Evolutionary conservation across 30 jellyfish, hydroid and myxozoan species (phyloP).

Genomic region (Hydractinia symbiolongicarpus): DNA sequence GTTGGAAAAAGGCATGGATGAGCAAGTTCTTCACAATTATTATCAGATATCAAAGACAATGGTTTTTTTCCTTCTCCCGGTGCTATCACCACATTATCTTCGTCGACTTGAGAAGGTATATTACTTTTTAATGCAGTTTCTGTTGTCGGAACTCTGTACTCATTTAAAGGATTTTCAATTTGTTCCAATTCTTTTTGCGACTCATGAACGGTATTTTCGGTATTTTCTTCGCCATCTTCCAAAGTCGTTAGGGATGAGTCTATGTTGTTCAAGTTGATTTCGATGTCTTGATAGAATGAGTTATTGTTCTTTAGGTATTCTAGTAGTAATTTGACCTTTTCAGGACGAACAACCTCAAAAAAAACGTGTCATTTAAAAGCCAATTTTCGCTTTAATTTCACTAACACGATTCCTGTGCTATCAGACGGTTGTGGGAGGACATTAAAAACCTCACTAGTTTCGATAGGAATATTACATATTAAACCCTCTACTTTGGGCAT

Average conservation of each 20-base stretch:
- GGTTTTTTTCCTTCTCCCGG: conserved; percentile 29
- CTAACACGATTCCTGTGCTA: conserved; percentile 10
- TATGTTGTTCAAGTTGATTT: neutral
- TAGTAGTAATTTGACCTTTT: neutral
- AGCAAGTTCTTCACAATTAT: conserved; percentile 28
- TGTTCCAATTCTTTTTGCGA: too few relatives aligned
- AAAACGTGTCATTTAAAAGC: neutral
- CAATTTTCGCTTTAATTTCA: conserved; percentile 7
- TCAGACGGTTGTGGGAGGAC: conserved; percentile 1
- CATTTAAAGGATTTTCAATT: too few relatives aligned
- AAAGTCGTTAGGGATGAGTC: too few relatives aligned
- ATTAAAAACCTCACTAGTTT: neutral
- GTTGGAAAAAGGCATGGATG: conserved; percentile 18
- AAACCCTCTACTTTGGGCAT: conserved; percentile 17
- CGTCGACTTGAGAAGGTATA: neutral
- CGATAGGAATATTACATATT: conserved; percentile 15
- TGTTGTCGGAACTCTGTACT: too few relatives aligned
- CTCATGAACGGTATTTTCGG: too few relatives aligned
- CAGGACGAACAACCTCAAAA: conserved; percentile 27
- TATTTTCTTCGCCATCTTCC: too few relatives aligned
- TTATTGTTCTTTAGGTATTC: neutral
- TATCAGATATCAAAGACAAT: conserved; percentile 12
- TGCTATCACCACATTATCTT: conserved; percentile 17
- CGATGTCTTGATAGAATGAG: conserved; percentile 12
- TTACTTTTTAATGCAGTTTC: too few relatives aligned